Conservation (phyloP, 2,888 invertebrate species). For the Hirtodrosophila cameraria region DNA sequence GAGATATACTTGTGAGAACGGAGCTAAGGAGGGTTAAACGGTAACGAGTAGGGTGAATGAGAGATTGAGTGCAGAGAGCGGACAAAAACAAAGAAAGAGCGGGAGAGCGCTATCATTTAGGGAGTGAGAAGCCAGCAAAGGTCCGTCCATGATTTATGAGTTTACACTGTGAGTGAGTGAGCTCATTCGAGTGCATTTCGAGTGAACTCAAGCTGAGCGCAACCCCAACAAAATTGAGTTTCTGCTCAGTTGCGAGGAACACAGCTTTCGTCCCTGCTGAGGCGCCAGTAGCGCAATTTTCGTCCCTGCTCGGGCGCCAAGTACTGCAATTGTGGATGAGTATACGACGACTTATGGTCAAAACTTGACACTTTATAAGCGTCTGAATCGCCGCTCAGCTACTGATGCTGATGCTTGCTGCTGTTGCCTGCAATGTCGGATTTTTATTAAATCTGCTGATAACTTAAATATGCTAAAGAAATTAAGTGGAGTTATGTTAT, state of each 20-base stretch:
- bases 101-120: neutral
- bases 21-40: constrained; percentile 61
- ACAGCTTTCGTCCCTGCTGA: constrained; percentile 4
- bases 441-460: constrained; percentile 74
- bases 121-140: neutral
- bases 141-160: neutral
- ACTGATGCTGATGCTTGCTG: constrained; percentile 18
- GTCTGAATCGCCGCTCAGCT: constrained; percentile 14
- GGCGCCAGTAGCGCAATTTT: neutral
- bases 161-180: neutral
- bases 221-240: constrained; percentile 24
- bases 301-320: constrained; percentile 8
- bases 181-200: constrained; percentile 14
- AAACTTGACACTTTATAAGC: constrained; percentile 46
- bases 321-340: constrained; percentile 42
- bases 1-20: constrained; percentile 64
- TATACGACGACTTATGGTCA: constrained; percentile 26
- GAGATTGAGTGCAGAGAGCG: neutral
- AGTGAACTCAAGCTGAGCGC: constrained; percentile 22
- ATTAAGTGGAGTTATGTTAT: constrained; percentile 74
- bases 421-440: constrained; percentile 43
- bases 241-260: constrained; percentile 6
- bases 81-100: neutral
- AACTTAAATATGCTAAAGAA: constrained; percentile 76
- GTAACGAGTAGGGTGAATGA: constrained; percentile 16